phyloP scores from a whole-genome alignment of 2,888 invertebrate species.

The Lochmaea capreae region DNA sequence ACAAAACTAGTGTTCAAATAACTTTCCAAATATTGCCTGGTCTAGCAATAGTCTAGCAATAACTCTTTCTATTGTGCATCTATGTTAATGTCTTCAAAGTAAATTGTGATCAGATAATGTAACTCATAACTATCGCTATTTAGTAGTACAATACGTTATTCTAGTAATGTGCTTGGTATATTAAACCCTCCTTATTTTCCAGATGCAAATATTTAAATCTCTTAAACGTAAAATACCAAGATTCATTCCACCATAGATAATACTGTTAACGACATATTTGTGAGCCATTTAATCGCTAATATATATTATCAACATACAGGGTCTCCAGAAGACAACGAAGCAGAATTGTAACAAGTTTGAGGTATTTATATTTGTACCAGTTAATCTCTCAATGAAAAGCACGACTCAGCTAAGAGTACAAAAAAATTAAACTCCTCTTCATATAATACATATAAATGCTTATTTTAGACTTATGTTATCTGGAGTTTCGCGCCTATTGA shows the following conservation, averaged over 20 bases:
- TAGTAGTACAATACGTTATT: constrained; percentile 23
- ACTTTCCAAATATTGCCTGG: neutral
- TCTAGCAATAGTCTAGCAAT: neutral
- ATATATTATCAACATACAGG: neutral
- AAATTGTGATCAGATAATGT: constrained; percentile 2
- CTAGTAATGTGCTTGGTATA: constrained; percentile 22
- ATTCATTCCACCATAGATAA: neutral
- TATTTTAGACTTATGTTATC: too few species aligned
- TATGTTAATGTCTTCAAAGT: neutral
- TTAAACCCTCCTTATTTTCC: constrained; percentile 6
- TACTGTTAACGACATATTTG: neutral
- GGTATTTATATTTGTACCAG: too few species aligned
- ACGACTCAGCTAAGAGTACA: too few species aligned
- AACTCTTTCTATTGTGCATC: neutral
- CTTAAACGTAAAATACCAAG: neutral
- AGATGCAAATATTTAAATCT: neutral
- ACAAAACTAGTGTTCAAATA: too few species aligned
- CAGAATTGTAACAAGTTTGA: too few species aligned
- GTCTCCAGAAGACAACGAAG: neutral
- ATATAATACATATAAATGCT: too few species aligned
- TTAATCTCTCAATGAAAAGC: too few species aligned
- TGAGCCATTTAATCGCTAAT: neutral
- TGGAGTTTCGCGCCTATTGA: too few species aligned
- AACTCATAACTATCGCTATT: constrained; percentile 28
- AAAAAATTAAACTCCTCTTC: too few species aligned